Evolutionary conservation across 1,140 invertebrate genomes (phyloP).

Genomic region (Papilio machaon): DNA sequence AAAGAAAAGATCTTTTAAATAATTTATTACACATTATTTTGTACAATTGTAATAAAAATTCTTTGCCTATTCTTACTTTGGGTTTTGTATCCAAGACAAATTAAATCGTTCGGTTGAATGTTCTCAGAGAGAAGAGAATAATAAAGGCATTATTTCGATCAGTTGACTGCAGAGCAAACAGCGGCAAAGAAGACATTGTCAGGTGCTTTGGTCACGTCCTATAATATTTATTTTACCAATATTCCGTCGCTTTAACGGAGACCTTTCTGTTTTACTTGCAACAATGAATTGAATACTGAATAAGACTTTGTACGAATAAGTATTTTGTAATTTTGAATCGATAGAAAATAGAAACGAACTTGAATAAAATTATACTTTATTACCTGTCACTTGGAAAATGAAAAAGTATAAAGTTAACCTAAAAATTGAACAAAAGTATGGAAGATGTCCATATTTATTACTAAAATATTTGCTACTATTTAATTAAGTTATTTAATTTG

Average conservation of each 20-base stretch:
- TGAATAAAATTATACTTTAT: neutral
- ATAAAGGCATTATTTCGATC: conserved; percentile 43
- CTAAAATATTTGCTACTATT: too few species aligned
- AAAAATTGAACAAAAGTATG: too few species aligned
- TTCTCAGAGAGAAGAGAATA: conserved; percentile 37
- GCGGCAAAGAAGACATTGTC: conserved; percentile 51
- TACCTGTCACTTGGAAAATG: neutral
- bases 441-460: too few species aligned
- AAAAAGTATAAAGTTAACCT: too few species aligned
- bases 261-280: conserved; percentile 45
- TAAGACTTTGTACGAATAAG: neutral
- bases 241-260: conserved; percentile 62
- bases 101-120: neutral
- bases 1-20: too few species aligned
- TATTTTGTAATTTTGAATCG: neutral
- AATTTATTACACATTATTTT: neutral
- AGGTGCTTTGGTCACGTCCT: conserved; percentile 62
- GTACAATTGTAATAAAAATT: neutral
- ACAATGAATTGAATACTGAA: conserved; percentile 20
- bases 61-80: neutral
- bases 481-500: too few species aligned
- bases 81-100: neutral
- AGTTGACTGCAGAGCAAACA: conserved; percentile 60
- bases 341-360: neutral
- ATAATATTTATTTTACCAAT: conserved; percentile 78